Conservation (phyloP, 2,113 vertebrate genomes). For the Cephalopholis sonnerati region DNA sequence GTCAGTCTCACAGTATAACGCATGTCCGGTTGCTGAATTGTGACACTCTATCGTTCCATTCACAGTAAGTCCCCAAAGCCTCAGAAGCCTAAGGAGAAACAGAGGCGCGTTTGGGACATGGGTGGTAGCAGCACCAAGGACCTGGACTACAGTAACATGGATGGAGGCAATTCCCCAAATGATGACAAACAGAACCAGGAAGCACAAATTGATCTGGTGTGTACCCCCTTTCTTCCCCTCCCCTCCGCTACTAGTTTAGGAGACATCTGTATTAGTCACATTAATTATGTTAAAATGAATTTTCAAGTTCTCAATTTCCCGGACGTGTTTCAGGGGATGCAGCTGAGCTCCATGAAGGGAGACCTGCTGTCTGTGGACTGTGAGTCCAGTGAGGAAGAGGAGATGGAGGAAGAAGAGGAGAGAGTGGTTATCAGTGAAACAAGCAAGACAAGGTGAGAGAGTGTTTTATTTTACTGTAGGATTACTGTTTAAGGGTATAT, state of each 20-base stretch:
- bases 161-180: conserved; percentile 64
- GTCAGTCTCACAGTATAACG: not conserved
- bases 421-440: conserved; percentile 80
- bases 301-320: not conserved
- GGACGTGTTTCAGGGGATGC: conserved; percentile 68
- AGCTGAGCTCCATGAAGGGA: conserved; percentile 84
- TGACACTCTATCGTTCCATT: not conserved
- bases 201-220: conserved; percentile 69
- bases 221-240: not conserved
- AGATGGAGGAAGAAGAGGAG: conserved; percentile 72
- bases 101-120: conserved; percentile 91
- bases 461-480: not conserved
- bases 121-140: conserved; percentile 87
- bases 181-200: conserved; percentile 77
- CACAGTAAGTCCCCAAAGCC: conserved; percentile 91
- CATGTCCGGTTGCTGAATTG: not conserved
- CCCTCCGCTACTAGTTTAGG: not conserved
- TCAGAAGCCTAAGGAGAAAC: conserved; percentile 90
- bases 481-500: not conserved
- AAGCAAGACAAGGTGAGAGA: conserved; percentile 79
- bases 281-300: not conserved
- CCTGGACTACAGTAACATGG: conserved; percentile 92
- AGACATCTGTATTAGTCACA: not conserved
- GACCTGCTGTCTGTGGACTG: conserved; percentile 93
- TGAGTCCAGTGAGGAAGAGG: conserved; percentile 90